A percentile compares a stretch with the other conserved stretches of the same genome.
phyloP scores from a whole-genome alignment of 1,140 invertebrate genomes.

The Drosophila ficusphila region DNA sequence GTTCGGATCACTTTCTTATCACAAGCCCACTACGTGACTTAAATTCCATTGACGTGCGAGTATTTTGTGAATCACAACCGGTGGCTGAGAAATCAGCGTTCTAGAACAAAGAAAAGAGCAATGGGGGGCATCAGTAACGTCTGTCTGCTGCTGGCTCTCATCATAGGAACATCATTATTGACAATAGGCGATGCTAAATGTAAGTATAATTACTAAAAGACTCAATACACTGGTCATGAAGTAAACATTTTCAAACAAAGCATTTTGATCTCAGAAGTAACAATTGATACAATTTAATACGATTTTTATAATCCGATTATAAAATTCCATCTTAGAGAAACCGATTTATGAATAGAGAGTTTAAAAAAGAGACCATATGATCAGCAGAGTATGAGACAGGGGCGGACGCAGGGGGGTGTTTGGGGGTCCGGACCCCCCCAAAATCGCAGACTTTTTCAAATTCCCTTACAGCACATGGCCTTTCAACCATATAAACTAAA shows the following conservation, averaged over 20 bases:
- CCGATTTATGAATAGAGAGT: not conserved
- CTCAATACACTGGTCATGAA: not conserved
- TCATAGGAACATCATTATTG: slow-evolving; percentile 29
- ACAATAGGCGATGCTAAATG: slow-evolving; percentile 18
- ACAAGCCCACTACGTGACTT: slow-evolving; percentile 43
- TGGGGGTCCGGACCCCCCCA: too few relatives aligned
- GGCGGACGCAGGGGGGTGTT: too few relatives aligned
- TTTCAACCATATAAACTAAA: too few relatives aligned
- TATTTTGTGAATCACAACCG: slow-evolving; percentile 37
- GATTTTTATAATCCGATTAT: too few relatives aligned
- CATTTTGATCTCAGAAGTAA: too few relatives aligned
- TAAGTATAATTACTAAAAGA: slow-evolving; percentile 35
- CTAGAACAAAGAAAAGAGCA: slow-evolving; percentile 40
- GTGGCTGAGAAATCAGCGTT: slow-evolving; percentile 12
- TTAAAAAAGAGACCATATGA: not conserved
- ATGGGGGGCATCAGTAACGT: slow-evolving; percentile 40
- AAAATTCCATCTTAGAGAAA: not conserved
- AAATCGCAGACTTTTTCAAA: too few relatives aligned
- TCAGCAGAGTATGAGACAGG: too few relatives aligned
- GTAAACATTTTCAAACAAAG: not conserved
- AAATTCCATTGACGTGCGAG: slow-evolving; percentile 26
- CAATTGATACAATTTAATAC: too few relatives aligned
- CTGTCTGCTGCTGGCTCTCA: slow-evolving; percentile 35
- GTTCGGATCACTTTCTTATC: slow-evolving; percentile 56
- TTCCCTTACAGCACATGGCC: too few relatives aligned